Base-by-base conservation (phyloP, 2,797 vertebrate genomes). In the Argyrosomus regius region DNA sequence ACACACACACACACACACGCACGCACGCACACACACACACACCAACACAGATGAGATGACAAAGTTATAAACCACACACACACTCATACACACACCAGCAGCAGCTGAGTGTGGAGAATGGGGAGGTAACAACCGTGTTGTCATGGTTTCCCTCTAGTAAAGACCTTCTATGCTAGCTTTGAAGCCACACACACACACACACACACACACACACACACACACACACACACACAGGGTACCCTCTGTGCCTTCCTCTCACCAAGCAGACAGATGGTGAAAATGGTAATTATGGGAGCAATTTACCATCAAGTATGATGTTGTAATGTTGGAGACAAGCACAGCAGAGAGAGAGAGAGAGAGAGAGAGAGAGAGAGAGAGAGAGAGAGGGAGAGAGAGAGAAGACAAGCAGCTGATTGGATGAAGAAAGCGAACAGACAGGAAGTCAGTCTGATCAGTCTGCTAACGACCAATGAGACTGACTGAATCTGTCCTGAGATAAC, bases 231-330 rank as follows among this genome's bases (percentile, higher is more conserved):
- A 67, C 56, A 72, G 17, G 22, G 41, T 20, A 58, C 24, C 62
- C 70, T 63, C 74, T 71, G 67, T 73, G 35, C 53, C 57, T 50
- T 63, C 43, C 52, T 76, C 68, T 83, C 58, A 60, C 77, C 82
- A 61, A 26, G 35, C 64, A 65, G 60, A 70, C 78, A 88, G 82
- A 88, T 80, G 82, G 88, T 72, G 76, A 56, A 85, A 45, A 83
- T 74, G 63, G 62, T 73, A 75, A 85, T 81, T 73, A 81, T 64
- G 53, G 71, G 50, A 82, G 56, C 28, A 56, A 69, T 80, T 87
- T 71, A 62, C 26, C 58, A 56, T 77, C 72, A 45, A 70, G 62
- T 68, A 48, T 78, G 80, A 64, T 62, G 64, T 66, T 49, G 68
- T 65, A 65, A 72, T 58, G 64, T 72, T 20, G 67, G 1, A 54